Base-by-base conservation (phyloP, 1,140 invertebrate species). In the Thrips palmi region DNA sequence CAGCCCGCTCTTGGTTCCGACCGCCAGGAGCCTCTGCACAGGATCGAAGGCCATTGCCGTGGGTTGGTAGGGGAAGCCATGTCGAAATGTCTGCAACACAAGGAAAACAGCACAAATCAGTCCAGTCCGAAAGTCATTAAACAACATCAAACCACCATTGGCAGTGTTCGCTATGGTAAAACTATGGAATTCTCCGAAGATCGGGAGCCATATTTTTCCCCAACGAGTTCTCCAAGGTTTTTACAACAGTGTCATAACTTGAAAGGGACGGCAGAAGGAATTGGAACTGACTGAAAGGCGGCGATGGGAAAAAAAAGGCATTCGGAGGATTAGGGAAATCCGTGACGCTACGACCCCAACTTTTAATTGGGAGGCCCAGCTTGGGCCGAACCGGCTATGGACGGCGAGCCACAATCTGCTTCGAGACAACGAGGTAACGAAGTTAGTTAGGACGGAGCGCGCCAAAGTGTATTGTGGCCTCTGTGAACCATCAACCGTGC, bases 51-150 rank as follows among this genome's bases (percentile, higher is more conserved):
- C 92, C 58, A 97, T 65, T 27, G 89, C 84, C 44, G 88, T 92
- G 28, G 94, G 93, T 50, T 94, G 84, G 63, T 89, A 86, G 43
- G 94, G 94, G 67, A 98, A 98, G 48, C 94, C 94, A 77, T 97
- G 92, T 27, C 88, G 76, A 55, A 93, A 88, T 49, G 89, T 94
- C 89, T 96, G 78, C 14, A 78, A 80, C 51, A 62, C 48, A 62
- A 58, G 48, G 52, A 53, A 58, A 54, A 45, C 37, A 42, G 41
- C 42, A 45, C 32, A 45, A 37, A 39, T 22, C 6, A 25, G 8
- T 28, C 12, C 6, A 36, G 7, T 8, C 7, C 14, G 7, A 18
- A 8, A 14, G 14, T 33, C 14, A 33, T 33, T 33, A 33, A 14
- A 7, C 31, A 18, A 33, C 18, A 33, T 33, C 7, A 33, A 10